phyloP scores from a whole-genome alignment of 2,888 invertebrate species.

The Pegoplata infirma region DNA sequence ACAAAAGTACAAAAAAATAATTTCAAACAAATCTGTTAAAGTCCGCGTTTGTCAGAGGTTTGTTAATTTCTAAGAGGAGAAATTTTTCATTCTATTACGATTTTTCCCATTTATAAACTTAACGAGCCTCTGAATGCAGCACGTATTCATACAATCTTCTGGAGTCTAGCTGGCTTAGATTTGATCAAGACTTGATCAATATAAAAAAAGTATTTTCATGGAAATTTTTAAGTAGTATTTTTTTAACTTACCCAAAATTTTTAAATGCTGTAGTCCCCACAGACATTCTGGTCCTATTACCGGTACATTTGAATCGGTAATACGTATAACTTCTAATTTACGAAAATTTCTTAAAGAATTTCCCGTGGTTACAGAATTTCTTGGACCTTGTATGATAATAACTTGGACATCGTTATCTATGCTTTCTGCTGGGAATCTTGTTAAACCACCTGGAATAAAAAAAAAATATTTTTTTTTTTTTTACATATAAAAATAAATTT shows the following conservation, averaged over 20 bases:
- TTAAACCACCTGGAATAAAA: constrained; percentile 81
- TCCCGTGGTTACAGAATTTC: constrained; percentile 85
- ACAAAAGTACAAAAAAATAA: too few relatives aligned
- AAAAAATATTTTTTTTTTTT: not conserved
- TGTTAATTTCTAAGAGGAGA: too few relatives aligned
- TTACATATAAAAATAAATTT: too few relatives aligned
- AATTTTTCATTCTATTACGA: too few relatives aligned
- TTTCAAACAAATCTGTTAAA: too few relatives aligned
- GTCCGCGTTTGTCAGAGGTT: too few relatives aligned
- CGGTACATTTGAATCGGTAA: constrained; percentile 85
- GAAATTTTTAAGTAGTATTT: not conserved
- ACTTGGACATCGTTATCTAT: constrained; percentile 84
- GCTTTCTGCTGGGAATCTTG: constrained; percentile 81
- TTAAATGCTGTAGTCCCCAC: constrained; percentile 85
- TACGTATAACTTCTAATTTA: constrained; percentile 84
- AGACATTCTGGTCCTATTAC: constrained; percentile 89
- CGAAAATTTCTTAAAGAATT: constrained; percentile 83
- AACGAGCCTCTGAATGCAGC: too few relatives aligned
- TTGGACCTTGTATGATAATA: constrained; percentile 84
- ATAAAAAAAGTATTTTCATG: not conserved
- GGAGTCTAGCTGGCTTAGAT: too few relatives aligned
- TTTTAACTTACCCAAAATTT: constrained; percentile 76
- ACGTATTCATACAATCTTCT: too few relatives aligned
- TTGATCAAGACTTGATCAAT: too few relatives aligned
- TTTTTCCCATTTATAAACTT: too few relatives aligned